Evolutionary conservation across 2,113 vertebrate species (phyloP).

Genomic region (Edolisoma coerulescens): DNA sequence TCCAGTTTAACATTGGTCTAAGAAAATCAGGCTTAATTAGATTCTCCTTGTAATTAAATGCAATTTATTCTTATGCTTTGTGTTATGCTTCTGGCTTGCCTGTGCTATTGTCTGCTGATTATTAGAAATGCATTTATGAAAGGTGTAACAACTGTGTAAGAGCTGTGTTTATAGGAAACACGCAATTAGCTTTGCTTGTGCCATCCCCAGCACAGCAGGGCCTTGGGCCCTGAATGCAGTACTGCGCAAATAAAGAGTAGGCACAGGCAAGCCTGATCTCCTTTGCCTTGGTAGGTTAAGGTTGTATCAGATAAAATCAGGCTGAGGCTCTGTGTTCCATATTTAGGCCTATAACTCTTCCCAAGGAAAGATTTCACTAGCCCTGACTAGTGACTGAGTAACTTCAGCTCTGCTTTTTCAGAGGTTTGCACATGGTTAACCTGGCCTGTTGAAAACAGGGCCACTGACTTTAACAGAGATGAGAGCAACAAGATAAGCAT

Average conservation of each 20-base stretch:
- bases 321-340: neutral
- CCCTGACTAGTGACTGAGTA: neutral
- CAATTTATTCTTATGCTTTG: slow-evolving; percentile 55
- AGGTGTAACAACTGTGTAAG: slow-evolving; percentile 41
- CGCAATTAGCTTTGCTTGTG: slow-evolving; percentile 20
- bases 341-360: neutral
- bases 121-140: slow-evolving; percentile 47
- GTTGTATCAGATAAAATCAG: neutral
- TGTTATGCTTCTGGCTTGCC: slow-evolving; percentile 42
- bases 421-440: neutral
- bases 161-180: slow-evolving; percentile 18
- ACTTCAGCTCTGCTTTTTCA: neutral
- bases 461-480: neutral
- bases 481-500: neutral
- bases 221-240: slow-evolving; percentile 2
- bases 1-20: slow-evolving; percentile 17
- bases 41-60: slow-evolving; percentile 61
- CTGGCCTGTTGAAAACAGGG: neutral
- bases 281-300: neutral
- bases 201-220: slow-evolving; percentile 25
- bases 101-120: slow-evolving; percentile 27
- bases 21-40: slow-evolving; percentile 59
- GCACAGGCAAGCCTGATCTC: neutral
- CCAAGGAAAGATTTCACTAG: neutral
- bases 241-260: neutral